Percentiles rank a stretch among this genome's conserved stretches.
Conservation (phyloP, 2,797 vertebrate species). For the Mico argentatus region DNA sequence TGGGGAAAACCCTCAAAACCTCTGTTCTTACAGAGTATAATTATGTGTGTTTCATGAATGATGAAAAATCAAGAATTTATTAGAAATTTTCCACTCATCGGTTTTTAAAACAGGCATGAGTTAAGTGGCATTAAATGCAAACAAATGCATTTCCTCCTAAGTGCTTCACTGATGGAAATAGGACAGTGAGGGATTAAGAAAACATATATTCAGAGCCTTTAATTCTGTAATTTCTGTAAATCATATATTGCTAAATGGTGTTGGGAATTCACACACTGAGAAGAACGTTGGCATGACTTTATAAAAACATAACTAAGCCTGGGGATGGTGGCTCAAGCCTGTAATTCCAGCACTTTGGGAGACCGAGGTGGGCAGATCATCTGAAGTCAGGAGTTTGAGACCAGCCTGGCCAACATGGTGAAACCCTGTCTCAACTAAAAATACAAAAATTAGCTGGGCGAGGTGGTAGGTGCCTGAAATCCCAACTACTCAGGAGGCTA, state of each 20-base stretch:
- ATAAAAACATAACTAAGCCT: background rate
- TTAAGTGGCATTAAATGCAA: slow-evolving; percentile 42
- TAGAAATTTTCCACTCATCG: slow-evolving; percentile 45
- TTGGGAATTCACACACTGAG: background rate
- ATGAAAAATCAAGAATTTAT: slow-evolving; percentile 42
- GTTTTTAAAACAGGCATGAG: background rate
- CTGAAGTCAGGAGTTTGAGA: too few species aligned
- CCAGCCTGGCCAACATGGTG: too few species aligned
- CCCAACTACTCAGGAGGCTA: too few species aligned
- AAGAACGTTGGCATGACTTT: background rate
- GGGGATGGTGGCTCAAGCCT: background rate
- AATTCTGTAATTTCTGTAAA: background rate
- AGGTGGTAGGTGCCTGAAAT: too few species aligned
- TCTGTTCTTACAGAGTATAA: slow-evolving; percentile 43
- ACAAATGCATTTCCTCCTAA: slow-evolving; percentile 9
- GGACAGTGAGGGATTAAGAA: background rate
- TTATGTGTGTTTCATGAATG: slow-evolving; percentile 21
- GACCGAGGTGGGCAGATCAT: too few species aligned
- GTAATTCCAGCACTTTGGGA: background rate
- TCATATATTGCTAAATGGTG: background rate
- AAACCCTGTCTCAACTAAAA: too few species aligned
- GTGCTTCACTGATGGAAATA: background rate
- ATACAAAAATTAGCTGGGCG: too few species aligned
- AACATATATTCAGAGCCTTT: background rate
- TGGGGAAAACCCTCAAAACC: background rate